Conservation (phyloP, 2,113 vertebrate genomes). For the Myrmophylax atrothorax region DNA sequence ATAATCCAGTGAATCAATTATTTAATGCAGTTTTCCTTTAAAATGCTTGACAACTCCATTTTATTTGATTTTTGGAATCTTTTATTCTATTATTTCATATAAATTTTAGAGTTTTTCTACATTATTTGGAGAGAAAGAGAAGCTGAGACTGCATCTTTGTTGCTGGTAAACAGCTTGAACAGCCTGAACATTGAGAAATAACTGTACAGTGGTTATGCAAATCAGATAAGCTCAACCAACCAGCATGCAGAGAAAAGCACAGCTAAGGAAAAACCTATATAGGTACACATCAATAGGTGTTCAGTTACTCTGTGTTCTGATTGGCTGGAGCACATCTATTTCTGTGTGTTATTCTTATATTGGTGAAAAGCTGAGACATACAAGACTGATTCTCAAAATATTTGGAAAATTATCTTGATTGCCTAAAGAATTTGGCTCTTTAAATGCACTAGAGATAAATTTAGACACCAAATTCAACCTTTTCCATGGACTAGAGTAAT, state of each 20-base stretch:
- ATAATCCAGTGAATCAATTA: constrained; percentile 39
- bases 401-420: constrained; percentile 60
- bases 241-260: neutral
- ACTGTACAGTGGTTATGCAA: constrained; percentile 58
- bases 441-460: constrained; percentile 34
- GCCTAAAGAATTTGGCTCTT: constrained; percentile 30
- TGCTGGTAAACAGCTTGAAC: constrained; percentile 57
- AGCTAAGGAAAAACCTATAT: constrained; percentile 49
- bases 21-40: constrained; percentile 23
- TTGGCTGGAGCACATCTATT: constrained; percentile 39
- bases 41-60: constrained; percentile 5
- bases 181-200: constrained; percentile 49
- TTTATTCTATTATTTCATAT: constrained; percentile 39
- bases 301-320: constrained; percentile 1
- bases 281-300: constrained; percentile 53
- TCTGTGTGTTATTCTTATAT: constrained; percentile 33
- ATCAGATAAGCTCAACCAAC: constrained; percentile 64
- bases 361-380: constrained; percentile 39
- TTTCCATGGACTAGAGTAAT: neutral
- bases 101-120: constrained; percentile 41
- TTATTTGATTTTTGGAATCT: constrained; percentile 49
- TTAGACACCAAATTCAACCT: constrained; percentile 40
- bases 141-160: constrained; percentile 68
- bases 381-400: constrained; percentile 27
- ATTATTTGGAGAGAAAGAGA: constrained; percentile 34